Percentiles rank a stretch among this genome's conserved stretches.
Conservation (phyloP, 2,113 vertebrate species). For the Prochilodus magdalenae region DNA sequence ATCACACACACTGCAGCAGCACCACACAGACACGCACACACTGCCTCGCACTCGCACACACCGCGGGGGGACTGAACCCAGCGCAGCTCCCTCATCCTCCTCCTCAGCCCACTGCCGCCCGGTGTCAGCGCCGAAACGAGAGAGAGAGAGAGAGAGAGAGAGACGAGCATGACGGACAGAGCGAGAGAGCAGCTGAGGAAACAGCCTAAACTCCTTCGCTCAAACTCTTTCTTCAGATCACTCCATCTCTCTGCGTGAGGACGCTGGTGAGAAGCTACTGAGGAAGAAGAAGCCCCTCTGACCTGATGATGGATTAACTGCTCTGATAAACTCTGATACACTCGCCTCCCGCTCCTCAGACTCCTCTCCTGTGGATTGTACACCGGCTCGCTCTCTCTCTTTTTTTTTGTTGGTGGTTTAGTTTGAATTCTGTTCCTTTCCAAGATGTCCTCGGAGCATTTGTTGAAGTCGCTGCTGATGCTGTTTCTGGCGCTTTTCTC, state of each 20-base stretch:
- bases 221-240: not conserved
- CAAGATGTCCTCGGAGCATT: conserved; percentile 88
- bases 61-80: not conserved
- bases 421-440: conserved; percentile 18
- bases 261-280: conserved; percentile 48
- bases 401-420: conserved; percentile 13
- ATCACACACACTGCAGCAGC: conserved; percentile 31
- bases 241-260: conserved; percentile 21
- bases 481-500: conserved; percentile 94
- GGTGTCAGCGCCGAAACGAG: conserved; percentile 42
- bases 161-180: not conserved
- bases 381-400: too few relatives aligned
- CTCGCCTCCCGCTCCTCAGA: not conserved
- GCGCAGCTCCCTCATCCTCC: not conserved
- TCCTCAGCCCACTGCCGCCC: conserved; percentile 25
- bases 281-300: conserved; percentile 42
- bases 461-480: conserved; percentile 91
- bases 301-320: conserved; percentile 76
- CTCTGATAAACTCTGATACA: conserved; percentile 32
- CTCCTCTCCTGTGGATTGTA: conserved; percentile 64
- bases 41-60: not conserved
- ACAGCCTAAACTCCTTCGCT: not conserved
- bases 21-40: not conserved
- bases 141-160: too few relatives aligned
- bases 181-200: conserved; percentile 28